phyloP scores from a whole-genome alignment of 2,888 invertebrate species.

The Eledona agricola region DNA sequence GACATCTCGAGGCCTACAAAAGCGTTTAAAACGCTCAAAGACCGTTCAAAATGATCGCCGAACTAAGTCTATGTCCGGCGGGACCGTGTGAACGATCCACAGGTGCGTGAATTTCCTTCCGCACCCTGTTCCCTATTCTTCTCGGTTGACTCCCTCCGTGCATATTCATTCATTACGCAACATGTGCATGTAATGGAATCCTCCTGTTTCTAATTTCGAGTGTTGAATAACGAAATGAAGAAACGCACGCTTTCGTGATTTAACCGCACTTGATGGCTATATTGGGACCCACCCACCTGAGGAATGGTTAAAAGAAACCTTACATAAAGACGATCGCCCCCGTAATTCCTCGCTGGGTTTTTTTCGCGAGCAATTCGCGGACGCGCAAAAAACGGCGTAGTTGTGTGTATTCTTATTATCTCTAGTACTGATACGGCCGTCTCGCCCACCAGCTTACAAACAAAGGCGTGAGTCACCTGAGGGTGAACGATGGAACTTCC shows the following conservation, averaged over 20 bases:
- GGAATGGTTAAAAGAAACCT: conserved; percentile 12
- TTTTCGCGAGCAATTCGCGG: conserved; percentile 10
- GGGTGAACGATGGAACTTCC: conserved; percentile 46
- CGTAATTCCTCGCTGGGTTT: conserved; percentile 14
- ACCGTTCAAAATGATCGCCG: conserved; percentile 25
- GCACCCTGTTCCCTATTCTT: conserved; percentile 31
- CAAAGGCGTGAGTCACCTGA: conserved; percentile 45
- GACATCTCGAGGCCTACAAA: neutral
- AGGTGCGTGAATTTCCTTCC: conserved; percentile 38
- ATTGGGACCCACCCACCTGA: conserved; percentile 12
- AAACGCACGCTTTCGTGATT: conserved; percentile 4
- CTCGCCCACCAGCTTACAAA: conserved; percentile 42
- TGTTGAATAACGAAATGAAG: neutral
- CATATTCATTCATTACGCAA: conserved; percentile 24
- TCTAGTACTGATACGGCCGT: conserved; percentile 34
- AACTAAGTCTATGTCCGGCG: conserved; percentile 27
- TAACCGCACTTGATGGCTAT: conserved; percentile 14
- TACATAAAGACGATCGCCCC: conserved; percentile 22
- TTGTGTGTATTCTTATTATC: conserved; percentile 27
- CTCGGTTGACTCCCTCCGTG: conserved; percentile 29
- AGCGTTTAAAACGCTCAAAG: conserved; percentile 13
- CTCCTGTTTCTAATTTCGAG: conserved; percentile 6
- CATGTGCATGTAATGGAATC: conserved; percentile 24
- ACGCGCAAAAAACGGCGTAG: conserved; percentile 13
- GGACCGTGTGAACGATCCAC: conserved; percentile 33